Conservation (phyloP, 2,113 vertebrate species). For the Stegostoma tigrinum region DNA sequence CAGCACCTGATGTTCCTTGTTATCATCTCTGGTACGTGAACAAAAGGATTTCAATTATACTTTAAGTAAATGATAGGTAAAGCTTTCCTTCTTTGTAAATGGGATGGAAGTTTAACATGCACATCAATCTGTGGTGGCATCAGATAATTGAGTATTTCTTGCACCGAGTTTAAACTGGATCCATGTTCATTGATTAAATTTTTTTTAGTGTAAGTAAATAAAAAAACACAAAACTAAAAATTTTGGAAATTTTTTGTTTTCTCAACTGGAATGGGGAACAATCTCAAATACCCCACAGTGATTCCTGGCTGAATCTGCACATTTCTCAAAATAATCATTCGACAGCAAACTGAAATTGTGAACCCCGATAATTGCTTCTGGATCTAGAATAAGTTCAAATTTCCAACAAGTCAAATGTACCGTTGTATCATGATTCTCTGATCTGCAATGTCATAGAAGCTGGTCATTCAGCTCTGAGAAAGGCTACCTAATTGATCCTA, state of each 20-base stretch:
- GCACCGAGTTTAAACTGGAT: not conserved
- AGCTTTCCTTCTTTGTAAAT: constrained; percentile 42
- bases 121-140: not conserved
- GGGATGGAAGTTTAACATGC: constrained; percentile 37
- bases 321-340: not conserved
- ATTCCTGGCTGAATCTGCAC: not conserved
- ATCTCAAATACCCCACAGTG: not conserved
- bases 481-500: not conserved
- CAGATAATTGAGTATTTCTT: not conserved
- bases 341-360: not conserved
- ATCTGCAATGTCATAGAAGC: not conserved
- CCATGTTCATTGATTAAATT: not conserved
- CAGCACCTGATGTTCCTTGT: constrained; percentile 61
- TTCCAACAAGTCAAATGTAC: not conserved
- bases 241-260: not conserved
- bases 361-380: not conserved
- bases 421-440: no score
- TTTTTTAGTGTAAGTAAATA: not conserved
- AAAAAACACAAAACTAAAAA: not conserved
- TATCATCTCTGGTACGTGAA: constrained; percentile 52
- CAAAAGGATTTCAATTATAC: constrained; percentile 55
- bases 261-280: not conserved
- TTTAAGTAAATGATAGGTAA: constrained; percentile 41
- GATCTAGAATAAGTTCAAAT: not conserved
- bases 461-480: not conserved